Base-by-base conservation (phyloP, 1,140 invertebrate genomes). In the Drosophila rhopaloa region DNA sequence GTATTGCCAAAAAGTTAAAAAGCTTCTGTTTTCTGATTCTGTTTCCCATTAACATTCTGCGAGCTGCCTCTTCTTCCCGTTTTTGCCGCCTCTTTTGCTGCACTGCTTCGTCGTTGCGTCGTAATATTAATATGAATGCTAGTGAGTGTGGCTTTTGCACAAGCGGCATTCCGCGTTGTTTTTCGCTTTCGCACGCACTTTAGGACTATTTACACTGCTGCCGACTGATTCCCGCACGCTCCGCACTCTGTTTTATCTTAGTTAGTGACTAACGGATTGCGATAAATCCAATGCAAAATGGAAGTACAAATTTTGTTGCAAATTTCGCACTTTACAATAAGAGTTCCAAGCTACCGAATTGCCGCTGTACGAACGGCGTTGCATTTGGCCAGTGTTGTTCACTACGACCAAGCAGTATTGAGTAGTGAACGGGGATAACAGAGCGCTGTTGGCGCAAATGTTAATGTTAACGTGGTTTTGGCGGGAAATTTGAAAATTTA, bases 61-160 rank as follows among this genome's bases (percentile, higher is more conserved):
- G 61, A 61, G 54, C 57, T 79, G 79, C 79, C 79, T 81, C 82
- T 86, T 86, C 83, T 88, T 89, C 77, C 68, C 70, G 66, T 88
- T 88, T 89, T 88, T 89, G 85, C 84, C 84, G 84, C 84, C 74
- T 89, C 84, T 89, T 88, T 89, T 89, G 66, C 78, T 89, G 84
- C 84, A 88, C 76, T 88, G 83, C 76, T 88, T 88, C 83, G 83
- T 86, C 71, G 83, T 70, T 88, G 80, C 73, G 76, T 80, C 81
- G 79, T 78, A 86, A 89, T 62, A 62, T 59, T 78, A 86, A 88
- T 62, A 41, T 58, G 37, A 62, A 41, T 62, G 60, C 58, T 27
- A 43, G 55, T 78, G 67, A 73, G 74, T 71, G 90, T 90, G 75
- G 71, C 76, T 73, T 60, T 79, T 77, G 80, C 79, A 78, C 80